A percentile compares a stretch with the other conserved stretches of the same genome.
Conservation (phyloP, 23 tunicate species). For the Trididemnum clinides region DNA sequence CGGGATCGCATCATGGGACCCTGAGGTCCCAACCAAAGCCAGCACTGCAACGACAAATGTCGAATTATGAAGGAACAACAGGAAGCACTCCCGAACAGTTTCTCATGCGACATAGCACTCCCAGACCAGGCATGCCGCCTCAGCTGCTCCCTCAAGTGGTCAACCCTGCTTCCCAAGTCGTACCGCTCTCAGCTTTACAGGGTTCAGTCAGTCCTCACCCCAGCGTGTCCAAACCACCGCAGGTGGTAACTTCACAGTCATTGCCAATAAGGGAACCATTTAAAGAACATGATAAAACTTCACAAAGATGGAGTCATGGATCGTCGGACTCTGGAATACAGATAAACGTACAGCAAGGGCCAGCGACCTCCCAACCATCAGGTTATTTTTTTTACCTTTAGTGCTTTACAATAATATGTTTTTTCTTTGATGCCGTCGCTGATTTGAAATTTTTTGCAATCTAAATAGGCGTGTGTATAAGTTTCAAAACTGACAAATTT, state of each 20-base stretch:
- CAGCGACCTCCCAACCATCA: not conserved
- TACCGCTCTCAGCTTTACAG: not conserved
- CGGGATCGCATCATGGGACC: not conserved
- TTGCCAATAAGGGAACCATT: constrained; percentile 26
- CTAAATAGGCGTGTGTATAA: too few relatives aligned
- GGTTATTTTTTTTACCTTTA: too few relatives aligned
- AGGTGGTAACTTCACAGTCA: too few relatives aligned
- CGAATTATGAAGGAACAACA: not conserved
- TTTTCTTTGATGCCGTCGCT: too few relatives aligned
- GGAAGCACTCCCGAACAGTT: not conserved
- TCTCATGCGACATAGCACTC: constrained; percentile 6
- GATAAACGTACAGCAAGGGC: not conserved
- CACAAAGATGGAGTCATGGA: not conserved
- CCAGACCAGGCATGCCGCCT: constrained; percentile 47
- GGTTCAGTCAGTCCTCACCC: constrained; percentile 46
- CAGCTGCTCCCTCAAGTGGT: constrained; percentile 53
- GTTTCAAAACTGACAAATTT: too few relatives aligned
- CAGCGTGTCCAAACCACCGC: too few relatives aligned
- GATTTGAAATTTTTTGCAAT: too few relatives aligned
- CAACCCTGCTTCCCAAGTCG: not conserved
- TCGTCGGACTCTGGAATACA: constrained; percentile 20
- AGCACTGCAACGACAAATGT: constrained; percentile 43
- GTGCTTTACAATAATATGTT: too few relatives aligned
- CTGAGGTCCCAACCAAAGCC: not conserved
- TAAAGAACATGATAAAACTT: constrained; percentile 23